Base-by-base conservation (phyloP, 2,113 vertebrate species). In the Erythrocercus mccallii region DNA sequence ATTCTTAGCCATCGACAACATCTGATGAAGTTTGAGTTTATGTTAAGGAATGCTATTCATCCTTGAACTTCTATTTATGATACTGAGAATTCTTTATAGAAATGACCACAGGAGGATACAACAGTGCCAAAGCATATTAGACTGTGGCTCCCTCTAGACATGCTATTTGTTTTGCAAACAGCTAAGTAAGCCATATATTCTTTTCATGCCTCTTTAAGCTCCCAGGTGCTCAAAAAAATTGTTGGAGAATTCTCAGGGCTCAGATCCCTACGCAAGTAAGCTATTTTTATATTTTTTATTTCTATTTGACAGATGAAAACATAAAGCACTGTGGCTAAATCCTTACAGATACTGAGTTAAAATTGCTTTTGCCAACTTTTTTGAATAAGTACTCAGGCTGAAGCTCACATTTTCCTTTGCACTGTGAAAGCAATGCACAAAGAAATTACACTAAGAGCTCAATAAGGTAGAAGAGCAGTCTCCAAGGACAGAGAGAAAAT, bases 121-220 rank as follows among this genome's bases (percentile, higher is more conserved):
- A 82, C 6, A 57, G 48, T 1, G 6, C 17, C 37, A 56, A 89
- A 57, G 35, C 35, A 42, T 85, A 61, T 85, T 70, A 42, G 45
- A 61, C 28, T 72, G 44, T 44, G n/a, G 15, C 20, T 94, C 57
- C 69, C 73, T 69, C 28, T 65, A 60, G 58, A 80, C 31, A 47
- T 33, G 22, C 12, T 50, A 79, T 85, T 94, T 87, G 48, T 87
- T 81, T 86, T 69, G 20, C 15, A 84, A 27, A 23, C 61, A 85
- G 40, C 23, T 76, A 50, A 66, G 35, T 28, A 78, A 83, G 35
- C 12, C n/a, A 18, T 21, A 19, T 60, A 85, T 79, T 76, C 60
- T 81, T 14, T 45, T 84, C 62, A 53, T 42, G 14, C 12, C 37
- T 74, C 18, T 79, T 86, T 47, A 47, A 87, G 23, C 20, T 81